Evolutionary conservation across 2,888 invertebrate genomes (phyloP).

Genomic region (Clunio marinus): DNA sequence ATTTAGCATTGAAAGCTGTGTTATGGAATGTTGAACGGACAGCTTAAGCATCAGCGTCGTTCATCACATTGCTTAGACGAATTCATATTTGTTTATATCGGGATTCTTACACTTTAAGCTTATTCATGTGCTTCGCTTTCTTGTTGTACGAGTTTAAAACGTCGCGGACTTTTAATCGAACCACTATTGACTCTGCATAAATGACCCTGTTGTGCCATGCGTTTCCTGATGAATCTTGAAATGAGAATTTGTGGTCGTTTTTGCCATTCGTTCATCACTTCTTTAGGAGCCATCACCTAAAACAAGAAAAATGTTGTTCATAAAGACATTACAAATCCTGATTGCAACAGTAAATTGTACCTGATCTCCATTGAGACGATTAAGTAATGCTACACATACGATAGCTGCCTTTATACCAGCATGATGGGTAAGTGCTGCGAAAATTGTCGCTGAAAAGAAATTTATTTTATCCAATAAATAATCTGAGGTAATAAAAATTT

Average conservation of each 20-base stretch:
- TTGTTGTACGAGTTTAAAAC: slow-evolving; percentile 84
- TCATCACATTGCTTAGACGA: background rate
- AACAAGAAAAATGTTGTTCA: slow-evolving; percentile 42
- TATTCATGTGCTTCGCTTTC: slow-evolving; percentile 88
- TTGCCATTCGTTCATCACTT: slow-evolving; percentile 87
- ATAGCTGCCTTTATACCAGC: slow-evolving; percentile 92
- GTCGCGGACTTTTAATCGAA: slow-evolving; percentile 78
- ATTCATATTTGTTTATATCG: background rate
- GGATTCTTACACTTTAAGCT: slow-evolving; percentile 42
- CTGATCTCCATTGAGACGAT: slow-evolving; percentile 92
- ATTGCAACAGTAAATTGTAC: slow-evolving; percentile 52
- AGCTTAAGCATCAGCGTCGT: background rate
- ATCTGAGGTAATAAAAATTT: background rate
- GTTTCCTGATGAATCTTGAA: slow-evolving; percentile 74
- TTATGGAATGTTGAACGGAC: background rate
- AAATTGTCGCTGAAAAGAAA: slow-evolving; percentile 63
- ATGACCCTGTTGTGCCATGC: slow-evolving; percentile 74
- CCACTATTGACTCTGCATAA: slow-evolving; percentile 60
- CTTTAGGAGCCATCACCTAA: slow-evolving; percentile 80
- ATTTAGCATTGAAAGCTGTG: background rate
- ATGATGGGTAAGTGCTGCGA: slow-evolving; percentile 89
- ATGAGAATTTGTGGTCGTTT: slow-evolving; percentile 80
- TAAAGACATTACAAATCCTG: background rate
- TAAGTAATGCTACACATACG: slow-evolving; percentile 86
- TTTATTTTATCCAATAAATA: no score